Base-by-base conservation (phyloP, 2,888 invertebrate species). In the Plebejus melissa region DNA sequence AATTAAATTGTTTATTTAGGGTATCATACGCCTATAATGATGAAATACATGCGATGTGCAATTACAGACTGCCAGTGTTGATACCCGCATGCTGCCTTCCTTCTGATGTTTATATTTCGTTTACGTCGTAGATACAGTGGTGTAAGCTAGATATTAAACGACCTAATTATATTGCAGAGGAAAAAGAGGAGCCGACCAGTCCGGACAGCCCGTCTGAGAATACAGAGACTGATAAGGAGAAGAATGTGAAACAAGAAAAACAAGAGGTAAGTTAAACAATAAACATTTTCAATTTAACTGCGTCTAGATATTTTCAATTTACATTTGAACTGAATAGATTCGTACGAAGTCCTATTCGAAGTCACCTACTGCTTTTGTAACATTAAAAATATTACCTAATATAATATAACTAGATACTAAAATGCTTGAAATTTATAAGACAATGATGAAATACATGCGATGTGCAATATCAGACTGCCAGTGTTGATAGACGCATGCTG, bases 51-150 rank as follows among this genome's bases (percentile, higher is more conserved):
- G 88, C 86, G 87, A 88, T 88, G 88, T 88, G 88, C 86, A 79
- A 78, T 54, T 77, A 82, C 87, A 86, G 87, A 88, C 50, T 82
- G 76, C 82, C 82, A 13, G 78, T 89, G 89, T 83, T 86, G 89
- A 87, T 87, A 87, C 83, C 83, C 81, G 88, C 88, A 88, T 89
- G 88, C 88, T 89, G 88, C 88, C 88, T 88, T 89, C 89, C 88
- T 89, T 84, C 88, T 89, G 89, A 89, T 76, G 65, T 80, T 76
- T 36, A 38, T n/a, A 22, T 50, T n/a, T 5, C 5, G 38, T 41
- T 69, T n/a, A 9, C 5, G 38, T 41, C 32, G 65, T 4, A 28
- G 22, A 28, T 11, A 4, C 9, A 16, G 32, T 57, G 41, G 69
- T 69, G 69, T n/a, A n/a, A 13, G 36, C 58, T 75, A 76, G 36